Evolutionary conservation across 2,888 invertebrate genomes (phyloP).

Genomic region (Tenthredo scrophulariae): DNA sequence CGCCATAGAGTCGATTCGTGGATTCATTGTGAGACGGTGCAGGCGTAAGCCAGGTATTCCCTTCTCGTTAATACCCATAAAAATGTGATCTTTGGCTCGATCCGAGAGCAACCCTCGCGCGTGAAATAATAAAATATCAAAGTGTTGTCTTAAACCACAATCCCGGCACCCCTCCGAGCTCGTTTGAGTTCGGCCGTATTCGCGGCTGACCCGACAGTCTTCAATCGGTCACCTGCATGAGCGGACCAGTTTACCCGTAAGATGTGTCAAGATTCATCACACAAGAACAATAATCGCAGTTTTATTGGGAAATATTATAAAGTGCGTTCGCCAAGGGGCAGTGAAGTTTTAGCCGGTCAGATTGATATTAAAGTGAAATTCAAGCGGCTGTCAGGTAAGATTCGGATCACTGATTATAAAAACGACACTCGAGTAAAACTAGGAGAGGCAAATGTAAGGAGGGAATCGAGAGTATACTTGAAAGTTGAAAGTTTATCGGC

Average conservation of each 20-base stretch:
- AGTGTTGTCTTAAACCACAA: constrained; percentile 56
- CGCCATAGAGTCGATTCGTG: constrained; percentile 29
- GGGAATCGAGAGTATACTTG: constrained; percentile 5
- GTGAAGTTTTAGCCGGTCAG: constrained; percentile 58
- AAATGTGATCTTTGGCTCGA: constrained; percentile 20
- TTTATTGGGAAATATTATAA: constrained; percentile 58
- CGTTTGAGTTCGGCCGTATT: constrained; percentile 66
- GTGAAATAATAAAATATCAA: background rate
- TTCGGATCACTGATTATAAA: constrained; percentile 21
- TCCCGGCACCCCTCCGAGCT: constrained; percentile 61
- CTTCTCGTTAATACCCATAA: background rate
- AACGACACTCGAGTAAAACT: background rate
- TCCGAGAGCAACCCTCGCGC: background rate
- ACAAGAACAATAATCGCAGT: constrained; percentile 61
- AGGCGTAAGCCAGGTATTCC: background rate
- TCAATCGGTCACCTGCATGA: constrained; percentile 67
- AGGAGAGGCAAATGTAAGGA: background rate
- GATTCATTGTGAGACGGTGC: background rate
- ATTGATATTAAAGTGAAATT: constrained; percentile 64
- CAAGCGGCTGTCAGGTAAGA: constrained; percentile 66
- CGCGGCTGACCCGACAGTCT: constrained; percentile 66
- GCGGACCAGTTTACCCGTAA: constrained; percentile 62
- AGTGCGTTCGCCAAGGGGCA: constrained; percentile 55
- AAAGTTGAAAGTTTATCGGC: background rate
- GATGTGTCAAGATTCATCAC: constrained; percentile 66